Evolutionary conservation across 2,797 vertebrate genomes (phyloP), one percentile per base, ranked within the genome.

Genomic region (Peromyscus melanophrys): DNA sequence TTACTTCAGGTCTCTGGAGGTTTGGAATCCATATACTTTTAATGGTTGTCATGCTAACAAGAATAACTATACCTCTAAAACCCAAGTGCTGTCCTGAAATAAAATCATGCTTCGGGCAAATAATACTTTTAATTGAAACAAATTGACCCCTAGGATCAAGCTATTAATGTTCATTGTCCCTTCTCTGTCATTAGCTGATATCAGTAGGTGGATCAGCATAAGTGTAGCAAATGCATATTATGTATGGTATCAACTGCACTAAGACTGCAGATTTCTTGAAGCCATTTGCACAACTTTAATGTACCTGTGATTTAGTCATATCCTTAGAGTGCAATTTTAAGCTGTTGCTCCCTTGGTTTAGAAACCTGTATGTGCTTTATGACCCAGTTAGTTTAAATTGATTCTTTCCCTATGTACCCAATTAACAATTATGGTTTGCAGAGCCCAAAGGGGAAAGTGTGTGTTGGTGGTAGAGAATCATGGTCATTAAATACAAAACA

Each of bases 351-450:
- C 87, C 93, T 94, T 83, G 49, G 93, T 95, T 95, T 89, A 93
- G 90, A 96, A 98, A 94, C 77, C 82, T 77, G 40, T 92, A 87
- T 91, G 78, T 96, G 94, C 93, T 96, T 97, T 96, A 96, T 95
- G 93, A 96, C 82, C 96, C 92, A 90, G 94, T 97, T 96, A 96
- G 90, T 95, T 97, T 95, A 98, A 97, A 97, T 89, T 77, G 96
- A 95, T 96, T 95, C 82, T 88, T 97, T 96, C 78, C 63, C n/a
- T 92, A 61, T 91, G 77, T 95, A 92, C 78, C 59, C 90, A 96
- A 95, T 95, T 96, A 97, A 69, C 95, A 96, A 84, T 96, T 95
- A 95, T 9, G 7, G n/a, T 96, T 96, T 95, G 93, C 77, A 87
- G 89, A 96, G 75, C 78, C 90, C 94, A 92, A 89, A 96, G 80